Evolutionary conservation across 2,113 vertebrate species (phyloP).

Genomic region (Chelonoidis abingdonii): DNA sequence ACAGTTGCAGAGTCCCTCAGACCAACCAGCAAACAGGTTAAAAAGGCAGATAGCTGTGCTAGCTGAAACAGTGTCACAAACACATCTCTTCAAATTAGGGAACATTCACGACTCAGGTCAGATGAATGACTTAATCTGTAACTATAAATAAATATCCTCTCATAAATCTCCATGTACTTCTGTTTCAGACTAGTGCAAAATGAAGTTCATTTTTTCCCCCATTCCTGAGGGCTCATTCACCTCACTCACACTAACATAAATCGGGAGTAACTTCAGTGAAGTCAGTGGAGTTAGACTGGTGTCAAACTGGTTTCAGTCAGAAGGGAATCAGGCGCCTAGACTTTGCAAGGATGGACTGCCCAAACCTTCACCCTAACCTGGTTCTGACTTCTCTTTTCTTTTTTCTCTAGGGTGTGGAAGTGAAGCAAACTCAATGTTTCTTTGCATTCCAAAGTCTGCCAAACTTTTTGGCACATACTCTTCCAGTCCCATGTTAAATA

Average conservation of each 20-base stretch:
- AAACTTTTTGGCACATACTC: background rate
- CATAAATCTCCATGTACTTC: background rate
- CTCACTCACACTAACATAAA: background rate
- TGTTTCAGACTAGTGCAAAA: background rate
- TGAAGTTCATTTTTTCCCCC: background rate
- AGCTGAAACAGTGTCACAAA: background rate
- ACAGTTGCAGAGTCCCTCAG: background rate
- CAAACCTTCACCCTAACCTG: background rate
- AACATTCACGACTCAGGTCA: background rate
- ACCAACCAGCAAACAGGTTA: background rate
- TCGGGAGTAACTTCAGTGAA: background rate
- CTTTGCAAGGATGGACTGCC: background rate
- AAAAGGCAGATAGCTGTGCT: background rate
- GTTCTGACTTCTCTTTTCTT: background rate
- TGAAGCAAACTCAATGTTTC: background rate
- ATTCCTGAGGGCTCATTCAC: background rate
- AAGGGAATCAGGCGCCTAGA: background rate
- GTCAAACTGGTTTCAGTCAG: background rate
- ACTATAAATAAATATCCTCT: background rate
- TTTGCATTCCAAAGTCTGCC: constrained; percentile 4
- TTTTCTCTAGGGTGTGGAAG: background rate
- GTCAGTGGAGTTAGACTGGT: background rate
- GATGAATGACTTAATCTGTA: background rate
- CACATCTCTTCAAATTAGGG: background rate
- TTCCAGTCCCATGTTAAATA: background rate